phyloP scores from a whole-genome alignment of 37 sponge, comb jelly and placozoan species.

The Agelas oroides region DNA sequence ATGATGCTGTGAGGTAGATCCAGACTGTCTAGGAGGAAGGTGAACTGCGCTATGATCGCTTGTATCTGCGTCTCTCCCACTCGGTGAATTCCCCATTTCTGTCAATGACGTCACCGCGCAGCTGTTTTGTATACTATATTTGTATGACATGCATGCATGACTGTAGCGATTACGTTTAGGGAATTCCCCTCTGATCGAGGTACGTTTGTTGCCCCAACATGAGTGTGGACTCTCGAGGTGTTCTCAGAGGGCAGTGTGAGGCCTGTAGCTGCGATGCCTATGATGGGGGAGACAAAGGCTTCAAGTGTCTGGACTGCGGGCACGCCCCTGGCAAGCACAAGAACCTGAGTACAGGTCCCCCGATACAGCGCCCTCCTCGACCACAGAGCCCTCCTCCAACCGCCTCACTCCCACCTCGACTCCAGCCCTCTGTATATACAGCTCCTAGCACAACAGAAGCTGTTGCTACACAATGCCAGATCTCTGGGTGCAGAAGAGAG shows the following conservation, averaged over 20 bases:
- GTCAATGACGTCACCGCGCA: too few relatives aligned
- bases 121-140: too few relatives aligned
- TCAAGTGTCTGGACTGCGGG: conserved; percentile 38
- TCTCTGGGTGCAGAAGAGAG: neutral
- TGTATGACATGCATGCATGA: too few relatives aligned
- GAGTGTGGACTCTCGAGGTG: conserved; percentile 26
- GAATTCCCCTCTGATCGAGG: too few relatives aligned
- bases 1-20: too few relatives aligned
- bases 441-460: too few relatives aligned
- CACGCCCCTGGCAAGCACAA: conserved; percentile 62
- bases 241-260: conserved; percentile 24
- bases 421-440: neutral
- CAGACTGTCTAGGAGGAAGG: too few relatives aligned
- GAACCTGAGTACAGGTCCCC: neutral
- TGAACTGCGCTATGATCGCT: too few relatives aligned
- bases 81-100: too few relatives aligned
- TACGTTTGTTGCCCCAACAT: neutral
- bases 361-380: neutral
- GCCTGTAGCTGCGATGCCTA: conserved; percentile 18
- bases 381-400: neutral
- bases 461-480: neutral
- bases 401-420: neutral
- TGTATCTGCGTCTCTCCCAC: too few relatives aligned
- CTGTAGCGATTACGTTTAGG: too few relatives aligned
- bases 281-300: neutral